These are phyloP conservation scores for Cantharis nigra DNA, from an alignment of 2,888 invertebrate genomes.

Conservation along the genomic window DNA sequence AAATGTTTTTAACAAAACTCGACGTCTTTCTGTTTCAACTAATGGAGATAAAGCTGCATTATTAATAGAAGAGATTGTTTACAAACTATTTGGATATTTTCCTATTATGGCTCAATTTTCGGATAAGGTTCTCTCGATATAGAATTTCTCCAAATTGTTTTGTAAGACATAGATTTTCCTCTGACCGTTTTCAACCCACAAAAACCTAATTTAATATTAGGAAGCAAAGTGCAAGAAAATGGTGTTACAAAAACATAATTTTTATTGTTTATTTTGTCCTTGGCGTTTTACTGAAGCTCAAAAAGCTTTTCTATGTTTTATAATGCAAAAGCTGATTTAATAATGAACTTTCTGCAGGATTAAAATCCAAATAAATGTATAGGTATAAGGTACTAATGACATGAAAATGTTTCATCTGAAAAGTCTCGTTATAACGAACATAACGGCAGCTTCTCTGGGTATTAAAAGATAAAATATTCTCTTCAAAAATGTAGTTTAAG, in stretches of 20 bases:
- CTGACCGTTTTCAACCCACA: not conserved
- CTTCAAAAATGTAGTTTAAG: not conserved
- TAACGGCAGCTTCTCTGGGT: not conserved
- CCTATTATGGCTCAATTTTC: too few relatives aligned
- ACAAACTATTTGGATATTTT: too few relatives aligned
- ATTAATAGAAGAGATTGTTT: too few relatives aligned
- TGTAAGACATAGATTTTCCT: not conserved
- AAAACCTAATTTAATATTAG: not conserved
- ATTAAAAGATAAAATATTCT: not conserved
- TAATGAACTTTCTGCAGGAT: not conserved
- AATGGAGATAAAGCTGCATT: too few relatives aligned
- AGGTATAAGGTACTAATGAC: not conserved
- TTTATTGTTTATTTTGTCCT: not conserved
- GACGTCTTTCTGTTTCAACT: too few relatives aligned
- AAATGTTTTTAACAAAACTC: not conserved
- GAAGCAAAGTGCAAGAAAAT: not conserved
- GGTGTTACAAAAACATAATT: not conserved
- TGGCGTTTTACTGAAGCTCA: not conserved
- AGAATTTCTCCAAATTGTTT: not conserved
- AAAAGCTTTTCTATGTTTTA: not conserved
- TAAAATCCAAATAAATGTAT: not conserved
- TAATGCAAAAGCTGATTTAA: not conserved
- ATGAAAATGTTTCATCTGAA: not conserved
- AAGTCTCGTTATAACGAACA: not conserved
- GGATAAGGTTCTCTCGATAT: too few relatives aligned